These are phyloP conservation scores for Hymenochirus boettgeri DNA, from an alignment of 2,113 vertebrate species.

Conservation along the genomic window DNA sequence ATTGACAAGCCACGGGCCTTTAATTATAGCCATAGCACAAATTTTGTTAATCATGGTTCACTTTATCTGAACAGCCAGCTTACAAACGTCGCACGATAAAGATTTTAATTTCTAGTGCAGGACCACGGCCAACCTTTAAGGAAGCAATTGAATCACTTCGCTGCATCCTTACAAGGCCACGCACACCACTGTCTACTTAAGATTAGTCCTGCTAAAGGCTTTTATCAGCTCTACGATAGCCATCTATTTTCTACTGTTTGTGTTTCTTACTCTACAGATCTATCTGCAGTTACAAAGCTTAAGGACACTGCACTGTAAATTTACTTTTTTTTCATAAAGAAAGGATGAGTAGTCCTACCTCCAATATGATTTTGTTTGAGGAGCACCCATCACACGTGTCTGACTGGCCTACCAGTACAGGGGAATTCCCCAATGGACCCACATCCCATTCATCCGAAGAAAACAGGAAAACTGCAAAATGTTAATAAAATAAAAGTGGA, in stretches of 20 bases:
- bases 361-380: too few relatives aligned
- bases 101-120: conserved; percentile 63
- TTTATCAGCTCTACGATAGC: conserved; percentile 62
- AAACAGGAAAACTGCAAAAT: too few relatives aligned
- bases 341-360: too few relatives aligned
- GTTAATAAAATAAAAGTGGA: too few relatives aligned
- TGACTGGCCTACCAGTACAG: too few relatives aligned
- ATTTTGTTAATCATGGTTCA: conserved; percentile 74
- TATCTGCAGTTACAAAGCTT: conserved; percentile 68
- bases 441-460: too few relatives aligned
- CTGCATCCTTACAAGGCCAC: conserved; percentile 73
- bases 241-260: conserved; percentile 66
- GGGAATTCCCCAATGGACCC: too few relatives aligned
- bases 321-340: too few relatives aligned
- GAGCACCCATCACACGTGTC: too few relatives aligned
- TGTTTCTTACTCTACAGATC: conserved; percentile 56
- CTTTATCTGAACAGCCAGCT: conserved; percentile 75
- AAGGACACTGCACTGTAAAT: too few relatives aligned
- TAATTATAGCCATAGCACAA: conserved; percentile 76
- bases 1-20: conserved; percentile 66
- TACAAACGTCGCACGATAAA: conserved; percentile 70
- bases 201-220: conserved; percentile 66
- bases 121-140: conserved; percentile 69
- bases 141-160: conserved; percentile 76
- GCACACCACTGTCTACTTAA: conserved; percentile 70